Conservation (phyloP, 2,797 vertebrate species). For the Pipistrellus pygmaeus region DNA sequence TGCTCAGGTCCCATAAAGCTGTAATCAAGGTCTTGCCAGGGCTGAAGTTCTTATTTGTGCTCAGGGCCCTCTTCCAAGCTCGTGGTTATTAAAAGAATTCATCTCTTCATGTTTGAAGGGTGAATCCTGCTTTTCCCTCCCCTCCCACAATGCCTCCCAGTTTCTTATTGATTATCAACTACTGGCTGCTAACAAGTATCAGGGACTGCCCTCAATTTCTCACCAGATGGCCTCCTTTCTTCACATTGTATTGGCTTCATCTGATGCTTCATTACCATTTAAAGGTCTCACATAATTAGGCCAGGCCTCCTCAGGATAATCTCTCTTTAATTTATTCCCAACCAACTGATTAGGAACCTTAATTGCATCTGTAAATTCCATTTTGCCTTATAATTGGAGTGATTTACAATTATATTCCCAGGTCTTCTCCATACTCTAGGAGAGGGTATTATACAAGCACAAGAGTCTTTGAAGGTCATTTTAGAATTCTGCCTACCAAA, state of each 20-base stretch:
- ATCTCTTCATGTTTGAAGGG: not conserved
- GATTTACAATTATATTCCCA: not conserved
- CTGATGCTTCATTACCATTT: not conserved
- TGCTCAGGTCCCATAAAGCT: not conserved
- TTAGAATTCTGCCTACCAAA: not conserved
- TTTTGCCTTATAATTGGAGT: not conserved
- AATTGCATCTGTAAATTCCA: not conserved
- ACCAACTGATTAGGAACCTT: not conserved
- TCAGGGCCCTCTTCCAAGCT: not conserved
- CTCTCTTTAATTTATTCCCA: not conserved
- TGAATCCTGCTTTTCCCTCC: not conserved
- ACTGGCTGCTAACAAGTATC: not conserved
- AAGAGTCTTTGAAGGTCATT: not conserved
- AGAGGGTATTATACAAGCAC: not conserved
- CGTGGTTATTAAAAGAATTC: not conserved
- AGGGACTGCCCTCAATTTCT: not conserved
- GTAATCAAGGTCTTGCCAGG: not conserved
- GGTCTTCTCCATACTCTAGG: not conserved
- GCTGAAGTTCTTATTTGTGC: not conserved
- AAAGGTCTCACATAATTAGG: not conserved
- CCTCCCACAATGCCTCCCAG: rapidly evolving
- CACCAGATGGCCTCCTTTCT: not conserved
- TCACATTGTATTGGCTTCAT: not conserved
- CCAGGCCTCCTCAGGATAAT: not conserved
- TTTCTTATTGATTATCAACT: not conserved